A percentile compares a stretch with the other conserved stretches of the same genome.
Conservation (phyloP, 2,888 invertebrate species). For the Drosophila merina region DNA sequence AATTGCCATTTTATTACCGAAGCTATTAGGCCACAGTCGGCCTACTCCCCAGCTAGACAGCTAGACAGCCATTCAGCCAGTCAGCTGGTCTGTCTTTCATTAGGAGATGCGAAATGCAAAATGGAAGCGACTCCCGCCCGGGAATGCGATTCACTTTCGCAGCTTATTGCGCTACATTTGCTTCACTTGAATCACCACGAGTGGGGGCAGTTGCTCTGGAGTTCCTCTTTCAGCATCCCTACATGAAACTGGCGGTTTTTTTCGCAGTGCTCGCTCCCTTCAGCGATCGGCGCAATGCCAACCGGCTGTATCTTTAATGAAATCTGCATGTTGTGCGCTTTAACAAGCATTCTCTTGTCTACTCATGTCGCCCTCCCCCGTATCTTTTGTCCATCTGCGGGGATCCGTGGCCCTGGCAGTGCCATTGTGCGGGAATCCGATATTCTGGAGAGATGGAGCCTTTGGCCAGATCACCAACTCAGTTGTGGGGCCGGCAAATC, state of each 20-base stretch:
- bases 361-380: conserved; percentile 69
- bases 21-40: conserved; percentile 64
- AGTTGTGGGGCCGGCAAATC: conserved; percentile 63
- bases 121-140: conserved; percentile 9
- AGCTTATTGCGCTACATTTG: conserved; percentile 58
- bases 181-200: conserved; percentile 6
- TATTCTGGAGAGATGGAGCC: conserved; percentile 10
- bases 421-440: conserved; percentile 65
- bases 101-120: conserved; percentile 43
- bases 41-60: conserved; percentile 3
- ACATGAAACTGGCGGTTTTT: too few relatives aligned
- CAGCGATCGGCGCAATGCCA: conserved; percentile 56
- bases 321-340: conserved; percentile 82
- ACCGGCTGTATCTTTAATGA: conserved; percentile 80
- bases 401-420: conserved; percentile 23
- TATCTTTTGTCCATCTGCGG: conserved; percentile 31
- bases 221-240: too few relatives aligned
- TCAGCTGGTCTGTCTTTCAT: conserved; percentile 50
- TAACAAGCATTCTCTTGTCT: conserved; percentile 83
- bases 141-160: conserved; percentile 61
- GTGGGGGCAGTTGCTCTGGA: background rate
- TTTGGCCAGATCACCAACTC: conserved; percentile 44
- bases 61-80: background rate
- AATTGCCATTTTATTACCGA: conserved; percentile 78
- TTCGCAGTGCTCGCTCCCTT: conserved; percentile 11